Conservation (phyloP, 1,140 invertebrate species). For the Tetramorium simillimum region DNA sequence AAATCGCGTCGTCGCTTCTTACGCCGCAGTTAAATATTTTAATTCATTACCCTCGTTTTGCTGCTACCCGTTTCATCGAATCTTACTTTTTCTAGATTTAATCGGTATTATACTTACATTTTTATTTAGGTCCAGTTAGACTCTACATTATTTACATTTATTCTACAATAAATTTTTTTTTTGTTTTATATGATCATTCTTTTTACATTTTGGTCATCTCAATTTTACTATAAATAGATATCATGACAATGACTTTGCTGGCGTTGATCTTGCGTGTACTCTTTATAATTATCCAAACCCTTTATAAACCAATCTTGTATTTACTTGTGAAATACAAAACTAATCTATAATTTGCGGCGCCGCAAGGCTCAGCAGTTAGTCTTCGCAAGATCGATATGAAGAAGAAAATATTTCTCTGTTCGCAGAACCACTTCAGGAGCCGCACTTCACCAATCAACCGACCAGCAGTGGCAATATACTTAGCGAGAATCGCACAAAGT, state of each 20-base stretch:
- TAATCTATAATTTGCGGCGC: not conserved
- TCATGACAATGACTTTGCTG: not conserved
- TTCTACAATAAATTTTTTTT: not conserved
- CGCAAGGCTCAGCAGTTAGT: not conserved
- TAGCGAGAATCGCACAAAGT: conserved; percentile 94
- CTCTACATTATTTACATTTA: not conserved
- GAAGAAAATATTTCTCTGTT: conserved; percentile 74
- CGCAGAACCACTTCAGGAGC: conserved; percentile 90
- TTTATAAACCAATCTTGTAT: not conserved
- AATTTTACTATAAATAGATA: not conserved
- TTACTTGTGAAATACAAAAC: not conserved
- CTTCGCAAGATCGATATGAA: not conserved
- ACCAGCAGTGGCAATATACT: conserved; percentile 93
- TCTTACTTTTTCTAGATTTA: not conserved
- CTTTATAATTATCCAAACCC: not conserved
- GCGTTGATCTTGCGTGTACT: not conserved
- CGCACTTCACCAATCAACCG: conserved; percentile 93
- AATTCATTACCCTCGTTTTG: not conserved
- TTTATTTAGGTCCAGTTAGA: not conserved
- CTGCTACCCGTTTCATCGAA: not conserved
- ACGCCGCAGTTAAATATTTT: not conserved
- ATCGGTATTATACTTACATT: not conserved
- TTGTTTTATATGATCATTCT: not conserved
- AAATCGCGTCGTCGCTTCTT: not conserved
- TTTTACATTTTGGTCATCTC: not conserved